These are phyloP conservation scores for Pogonus chalceus DNA, from an alignment of 1,140 invertebrate species.

Conservation along the genomic window DNA sequence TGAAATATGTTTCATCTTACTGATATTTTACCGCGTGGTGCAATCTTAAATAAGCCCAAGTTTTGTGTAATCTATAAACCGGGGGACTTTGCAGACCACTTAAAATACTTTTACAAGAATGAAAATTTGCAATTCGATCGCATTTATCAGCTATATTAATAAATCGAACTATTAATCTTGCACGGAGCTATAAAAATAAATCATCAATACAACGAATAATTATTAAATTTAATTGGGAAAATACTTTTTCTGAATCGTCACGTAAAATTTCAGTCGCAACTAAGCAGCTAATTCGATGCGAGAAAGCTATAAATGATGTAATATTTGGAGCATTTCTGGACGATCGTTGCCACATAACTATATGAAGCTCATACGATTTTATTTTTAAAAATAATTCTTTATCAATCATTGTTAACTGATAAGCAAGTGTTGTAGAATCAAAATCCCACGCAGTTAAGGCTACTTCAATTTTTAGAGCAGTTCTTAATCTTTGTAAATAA, in stretches of 20 bases:
- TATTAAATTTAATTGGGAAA: slow-evolving; percentile 2
- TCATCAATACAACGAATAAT: slow-evolving; percentile 4
- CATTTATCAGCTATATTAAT: slow-evolving; percentile 45
- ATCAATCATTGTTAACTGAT: slow-evolving; percentile 43
- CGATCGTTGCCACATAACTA: slow-evolving; percentile 35
- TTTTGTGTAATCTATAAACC: slow-evolving; percentile 38
- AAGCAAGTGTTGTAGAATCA: slow-evolving; percentile 39
- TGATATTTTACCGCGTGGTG: slow-evolving; percentile 43
- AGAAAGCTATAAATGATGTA: slow-evolving; percentile 40
- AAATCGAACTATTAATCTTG: slow-evolving; percentile 40
- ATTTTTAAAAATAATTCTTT: slow-evolving; percentile 42
- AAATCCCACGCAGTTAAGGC: slow-evolving; percentile 41
- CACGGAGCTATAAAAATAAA: slow-evolving; percentile 34
- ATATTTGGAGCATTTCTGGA: slow-evolving; percentile 42
- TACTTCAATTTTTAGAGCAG: slow-evolving; percentile 33
- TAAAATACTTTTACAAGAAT: slow-evolving; percentile 43
- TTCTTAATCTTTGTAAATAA: slow-evolving; percentile 23
- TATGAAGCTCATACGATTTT: slow-evolving; percentile 33
- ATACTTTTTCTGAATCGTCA: slow-evolving; percentile 30
- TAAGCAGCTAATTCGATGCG: slow-evolving; percentile 41
- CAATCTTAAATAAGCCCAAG: slow-evolving; percentile 40
- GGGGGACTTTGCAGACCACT: slow-evolving; percentile 42
- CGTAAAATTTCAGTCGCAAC: slow-evolving; percentile 39
- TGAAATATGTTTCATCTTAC: slow-evolving; percentile 14
- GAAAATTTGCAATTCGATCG: slow-evolving; percentile 40